phyloP scores from a whole-genome alignment of 2,797 vertebrate species.

The Enteromius mattozi region DNA sequence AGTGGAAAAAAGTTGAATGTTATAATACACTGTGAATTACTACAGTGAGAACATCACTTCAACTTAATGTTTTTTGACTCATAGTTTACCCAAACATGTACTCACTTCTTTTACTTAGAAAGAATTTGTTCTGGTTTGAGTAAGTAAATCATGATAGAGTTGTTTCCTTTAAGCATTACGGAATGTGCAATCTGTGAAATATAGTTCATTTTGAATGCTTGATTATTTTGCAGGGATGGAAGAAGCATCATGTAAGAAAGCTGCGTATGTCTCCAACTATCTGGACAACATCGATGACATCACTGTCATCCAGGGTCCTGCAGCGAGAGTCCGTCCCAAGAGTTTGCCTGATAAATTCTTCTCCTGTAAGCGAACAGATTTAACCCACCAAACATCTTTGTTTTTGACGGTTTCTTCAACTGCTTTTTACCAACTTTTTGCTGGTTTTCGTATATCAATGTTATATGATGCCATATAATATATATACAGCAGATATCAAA shows the following conservation, averaged over 20 bases:
- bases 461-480: not conserved
- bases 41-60: not conserved
- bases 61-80: not conserved
- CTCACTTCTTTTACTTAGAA: not conserved
- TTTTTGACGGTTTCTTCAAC: conserved; percentile 15
- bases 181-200: not conserved
- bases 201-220: not conserved
- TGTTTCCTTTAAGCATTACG: not conserved
- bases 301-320: conserved; percentile 85
- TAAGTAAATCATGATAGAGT: not conserved
- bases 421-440: not conserved
- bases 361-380: conserved; percentile 81
- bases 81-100: not conserved
- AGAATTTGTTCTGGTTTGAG: not conserved
- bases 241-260: conserved; percentile 80
- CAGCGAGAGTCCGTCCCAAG: conserved; percentile 83
- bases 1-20: not conserved
- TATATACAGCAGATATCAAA: no score
- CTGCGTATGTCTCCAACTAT: conserved; percentile 82
- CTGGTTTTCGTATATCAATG: not conserved
- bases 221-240: conserved; percentile 86
- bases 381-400: not conserved
- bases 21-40: not conserved
- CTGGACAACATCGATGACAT: conserved; percentile 77
- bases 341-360: conserved; percentile 83